A percentile compares a stretch with the other conserved stretches of the same genome.
phyloP scores from a whole-genome alignment of 1,140 invertebrate species.

The Drepana arcuata region DNA sequence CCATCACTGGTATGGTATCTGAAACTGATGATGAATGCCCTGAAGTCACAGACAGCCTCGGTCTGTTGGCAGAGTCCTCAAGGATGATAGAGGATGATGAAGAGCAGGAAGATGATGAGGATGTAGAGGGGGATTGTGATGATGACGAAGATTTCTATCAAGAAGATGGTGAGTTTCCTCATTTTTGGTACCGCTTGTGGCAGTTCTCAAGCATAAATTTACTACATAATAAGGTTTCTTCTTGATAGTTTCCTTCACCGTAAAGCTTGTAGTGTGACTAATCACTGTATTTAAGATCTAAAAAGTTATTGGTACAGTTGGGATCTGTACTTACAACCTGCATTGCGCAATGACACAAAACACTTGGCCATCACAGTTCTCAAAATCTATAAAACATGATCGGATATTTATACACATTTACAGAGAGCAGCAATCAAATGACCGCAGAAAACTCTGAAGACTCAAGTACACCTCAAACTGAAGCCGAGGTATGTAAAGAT shows the following conservation, averaged over 20 bases:
- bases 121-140: constrained; percentile 21
- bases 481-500: constrained; percentile 22
- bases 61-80: constrained; percentile 44
- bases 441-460: constrained; percentile 49
- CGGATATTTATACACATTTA: no score
- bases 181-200: no score
- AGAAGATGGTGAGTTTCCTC: constrained; percentile 36
- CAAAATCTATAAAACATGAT: no score
- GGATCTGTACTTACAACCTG: no score
- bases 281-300: no score
- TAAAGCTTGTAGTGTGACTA: no score
- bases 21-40: constrained; percentile 21
- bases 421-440: constrained; percentile 50
- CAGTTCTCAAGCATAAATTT: no score
- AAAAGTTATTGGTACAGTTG: no score
- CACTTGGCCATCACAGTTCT: no score
- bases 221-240: no score
- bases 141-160: constrained; percentile 58
- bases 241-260: no score
- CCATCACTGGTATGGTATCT: constrained; percentile 13
- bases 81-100: constrained; percentile 46
- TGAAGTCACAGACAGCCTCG: constrained; percentile 41
- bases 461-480: constrained; percentile 33
- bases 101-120: constrained; percentile 47
- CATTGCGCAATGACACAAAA: no score